phyloP scores from a whole-genome alignment of 2,797 vertebrate species.

The Bradypus variegatus region DNA sequence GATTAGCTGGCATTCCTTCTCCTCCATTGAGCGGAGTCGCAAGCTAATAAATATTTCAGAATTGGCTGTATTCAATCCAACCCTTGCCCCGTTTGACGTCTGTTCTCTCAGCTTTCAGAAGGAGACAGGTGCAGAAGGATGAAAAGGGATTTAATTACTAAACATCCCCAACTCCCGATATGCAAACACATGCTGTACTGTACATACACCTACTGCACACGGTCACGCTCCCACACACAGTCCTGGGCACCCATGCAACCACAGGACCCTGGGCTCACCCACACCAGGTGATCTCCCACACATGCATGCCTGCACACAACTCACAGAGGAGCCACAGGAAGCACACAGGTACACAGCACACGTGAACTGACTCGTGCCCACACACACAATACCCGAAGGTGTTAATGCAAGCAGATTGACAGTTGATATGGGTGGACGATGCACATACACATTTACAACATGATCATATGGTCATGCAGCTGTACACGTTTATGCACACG shows the following conservation, averaged over 20 bases:
- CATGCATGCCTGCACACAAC: background rate
- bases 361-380: background rate
- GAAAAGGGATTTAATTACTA: constrained; percentile 98
- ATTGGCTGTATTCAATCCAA: constrained; percentile 89
- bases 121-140: constrained; percentile 94
- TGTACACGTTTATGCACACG: background rate
- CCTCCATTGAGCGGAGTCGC: constrained; percentile 89
- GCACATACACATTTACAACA: no score
- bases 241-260: constrained; percentile 5
- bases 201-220: constrained; percentile 65
- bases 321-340: background rate
- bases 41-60: constrained; percentile 99
- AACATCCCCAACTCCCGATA: constrained; percentile 81
- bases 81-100: constrained; percentile 87
- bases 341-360: accelerated
- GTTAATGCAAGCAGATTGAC: accelerated
- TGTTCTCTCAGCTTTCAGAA: constrained; percentile 90
- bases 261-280: background rate
- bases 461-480: accelerated
- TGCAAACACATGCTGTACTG: constrained; percentile 75
- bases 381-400: accelerated
- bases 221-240: constrained; percentile 54
- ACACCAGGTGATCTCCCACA: accelerated
- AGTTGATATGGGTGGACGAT: accelerated
- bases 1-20: constrained; percentile 87